These are phyloP conservation scores for Lasiurus borealis DNA, from an alignment of 2,113 vertebrate genomes.

Conservation along the genomic window DNA sequence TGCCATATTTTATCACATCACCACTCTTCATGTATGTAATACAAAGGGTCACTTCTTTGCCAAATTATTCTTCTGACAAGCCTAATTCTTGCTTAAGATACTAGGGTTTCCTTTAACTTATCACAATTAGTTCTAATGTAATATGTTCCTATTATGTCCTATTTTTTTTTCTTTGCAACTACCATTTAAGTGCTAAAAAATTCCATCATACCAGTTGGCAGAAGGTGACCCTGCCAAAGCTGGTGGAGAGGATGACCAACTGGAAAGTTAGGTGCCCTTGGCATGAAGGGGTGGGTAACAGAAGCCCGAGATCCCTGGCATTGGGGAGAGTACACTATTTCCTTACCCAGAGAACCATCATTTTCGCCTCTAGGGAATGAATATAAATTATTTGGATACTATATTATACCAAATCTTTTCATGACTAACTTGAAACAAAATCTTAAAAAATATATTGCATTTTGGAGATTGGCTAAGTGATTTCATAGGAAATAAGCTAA, in stretches of 20 bases:
- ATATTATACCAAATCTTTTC: constrained; percentile 81
- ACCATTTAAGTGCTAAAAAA: constrained; percentile 80
- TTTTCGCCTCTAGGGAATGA: constrained; percentile 88
- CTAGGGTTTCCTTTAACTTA: constrained; percentile 62
- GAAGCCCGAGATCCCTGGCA: constrained; percentile 86
- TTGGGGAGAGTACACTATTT: constrained; percentile 85
- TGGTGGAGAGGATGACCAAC: constrained; percentile 88
- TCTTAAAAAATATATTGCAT: constrained; percentile 61
- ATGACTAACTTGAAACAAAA: constrained; percentile 77
- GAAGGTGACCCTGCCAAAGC: constrained; percentile 88
- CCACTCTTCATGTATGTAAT: neutral
- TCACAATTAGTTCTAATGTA: constrained; percentile 58
- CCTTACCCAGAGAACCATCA: constrained; percentile 90
- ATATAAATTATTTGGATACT: constrained; percentile 87
- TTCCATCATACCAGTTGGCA: constrained; percentile 88
- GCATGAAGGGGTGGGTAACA: constrained; percentile 85
- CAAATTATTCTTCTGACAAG: constrained; percentile 59
- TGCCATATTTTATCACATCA: constrained; percentile 44
- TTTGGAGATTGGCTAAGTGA: constrained; percentile 49
- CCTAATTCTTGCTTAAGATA: constrained; percentile 74
- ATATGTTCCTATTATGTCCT: constrained; percentile 33
- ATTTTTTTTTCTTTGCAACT: constrained; percentile 48
- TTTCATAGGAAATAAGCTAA: constrained; percentile 51
- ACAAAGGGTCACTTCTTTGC: neutral
- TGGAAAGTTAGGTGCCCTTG: constrained; percentile 86